Conservation (phyloP, 2,888 invertebrate species). For the Sarcophaga variegata region DNA sequence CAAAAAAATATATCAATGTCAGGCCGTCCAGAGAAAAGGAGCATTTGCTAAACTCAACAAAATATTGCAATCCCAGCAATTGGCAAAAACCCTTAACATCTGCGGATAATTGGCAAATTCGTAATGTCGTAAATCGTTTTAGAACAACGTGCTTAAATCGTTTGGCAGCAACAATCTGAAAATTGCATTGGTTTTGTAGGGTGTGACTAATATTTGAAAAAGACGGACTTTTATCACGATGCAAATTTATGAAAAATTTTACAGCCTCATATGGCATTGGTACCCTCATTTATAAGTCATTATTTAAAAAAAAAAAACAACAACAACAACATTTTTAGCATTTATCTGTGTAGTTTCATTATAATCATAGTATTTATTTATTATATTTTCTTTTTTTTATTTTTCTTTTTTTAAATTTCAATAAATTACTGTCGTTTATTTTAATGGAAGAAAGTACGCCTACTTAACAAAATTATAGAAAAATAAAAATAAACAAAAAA, state of each 20-base stretch:
- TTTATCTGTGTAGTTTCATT: neutral
- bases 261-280: neutral
- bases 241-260: neutral
- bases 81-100: no score
- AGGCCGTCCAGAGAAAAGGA: no score
- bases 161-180: no score
- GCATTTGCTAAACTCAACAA: no score
- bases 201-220: neutral
- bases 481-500: neutral
- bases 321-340: no score
- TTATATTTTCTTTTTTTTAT: neutral
- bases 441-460: constrained; percentile 40
- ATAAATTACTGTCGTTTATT: constrained; percentile 43
- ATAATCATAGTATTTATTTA: neutral
- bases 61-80: no score
- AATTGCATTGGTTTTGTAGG: neutral
- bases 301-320: neutral
- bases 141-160: no score
- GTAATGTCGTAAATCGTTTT: no score
- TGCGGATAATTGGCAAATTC: no score
- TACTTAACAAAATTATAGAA: constrained; percentile 17
- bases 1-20: no score
- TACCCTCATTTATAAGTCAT: neutral
- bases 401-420: neutral
- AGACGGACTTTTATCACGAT: neutral